Percentiles rank a stretch among this genome's conserved stretches.
These are phyloP conservation scores for fruit fly (Drosophila melanogaster) DNA, from an alignment of 1,140 invertebrate genomes.

Conservation along the genomic window DNA sequence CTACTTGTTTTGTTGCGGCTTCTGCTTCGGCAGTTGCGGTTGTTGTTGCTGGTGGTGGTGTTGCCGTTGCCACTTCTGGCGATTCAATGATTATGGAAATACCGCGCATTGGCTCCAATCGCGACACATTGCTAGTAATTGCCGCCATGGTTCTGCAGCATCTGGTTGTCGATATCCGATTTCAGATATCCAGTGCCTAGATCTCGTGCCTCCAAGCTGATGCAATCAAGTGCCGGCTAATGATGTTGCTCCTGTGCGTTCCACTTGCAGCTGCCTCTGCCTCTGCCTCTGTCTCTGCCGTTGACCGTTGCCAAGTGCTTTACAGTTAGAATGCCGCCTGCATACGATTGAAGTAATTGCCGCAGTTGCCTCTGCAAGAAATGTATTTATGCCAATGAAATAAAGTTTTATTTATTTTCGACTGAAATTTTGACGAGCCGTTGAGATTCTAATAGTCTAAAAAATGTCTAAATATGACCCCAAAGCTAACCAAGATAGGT, in stretches of 20 bases:
- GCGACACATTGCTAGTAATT: constrained; percentile 47
- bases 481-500: no score
- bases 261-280: constrained; percentile 44
- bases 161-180: constrained; percentile 50
- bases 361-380: constrained; percentile 10
- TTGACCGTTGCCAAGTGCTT: constrained; percentile 70
- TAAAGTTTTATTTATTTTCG: no score
- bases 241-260: constrained; percentile 46
- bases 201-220: constrained; percentile 24
- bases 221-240: constrained; percentile 53
- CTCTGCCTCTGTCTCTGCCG: constrained; percentile 37
- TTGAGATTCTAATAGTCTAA: no score
- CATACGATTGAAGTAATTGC: constrained; percentile 57
- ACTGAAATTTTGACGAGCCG: no score
- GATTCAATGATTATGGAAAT: constrained; percentile 78
- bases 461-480: no score
- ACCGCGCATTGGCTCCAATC: constrained; percentile 66
- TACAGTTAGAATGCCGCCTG: constrained; percentile 73
- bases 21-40: constrained; percentile 17
- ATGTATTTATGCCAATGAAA: no score
- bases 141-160: constrained; percentile 68
- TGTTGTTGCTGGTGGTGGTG: constrained; percentile 17
- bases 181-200: constrained; percentile 24
- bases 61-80: constrained; percentile 30
- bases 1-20: constrained; percentile 32